phyloP scores from a whole-genome alignment of 2,113 vertebrate species.

The Gnathonemus longibarbis region DNA sequence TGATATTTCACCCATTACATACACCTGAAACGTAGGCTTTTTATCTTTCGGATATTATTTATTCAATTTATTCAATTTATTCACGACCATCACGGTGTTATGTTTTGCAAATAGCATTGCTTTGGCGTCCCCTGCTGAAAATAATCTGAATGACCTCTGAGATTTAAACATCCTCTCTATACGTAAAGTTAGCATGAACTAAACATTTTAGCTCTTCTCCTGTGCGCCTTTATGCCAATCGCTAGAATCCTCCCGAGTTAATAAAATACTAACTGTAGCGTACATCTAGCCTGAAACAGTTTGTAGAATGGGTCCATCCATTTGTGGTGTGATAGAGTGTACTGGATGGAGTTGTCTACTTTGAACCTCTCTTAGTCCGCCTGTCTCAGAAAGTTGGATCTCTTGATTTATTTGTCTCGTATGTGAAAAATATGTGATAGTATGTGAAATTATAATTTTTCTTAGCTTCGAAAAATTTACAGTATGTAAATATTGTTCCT shows the following conservation, averaged over 20 bases:
- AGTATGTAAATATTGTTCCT: too few relatives aligned
- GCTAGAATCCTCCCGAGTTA: neutral
- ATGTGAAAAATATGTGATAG: too few relatives aligned
- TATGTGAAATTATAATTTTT: too few relatives aligned
- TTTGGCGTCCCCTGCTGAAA: neutral
- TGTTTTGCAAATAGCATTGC: neutral
- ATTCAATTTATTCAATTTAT: neutral
- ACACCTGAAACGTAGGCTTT: neutral
- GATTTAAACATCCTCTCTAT: neutral
- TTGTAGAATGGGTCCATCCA: too few relatives aligned
- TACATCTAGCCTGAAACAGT: too few relatives aligned
- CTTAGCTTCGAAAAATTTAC: too few relatives aligned
- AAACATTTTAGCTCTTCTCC: neutral
- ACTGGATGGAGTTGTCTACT: too few relatives aligned
- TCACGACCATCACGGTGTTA: neutral
- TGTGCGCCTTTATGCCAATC: neutral
- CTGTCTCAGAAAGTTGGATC: too few relatives aligned
- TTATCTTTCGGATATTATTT: neutral
- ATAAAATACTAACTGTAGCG: neutral
- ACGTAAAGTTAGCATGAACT: neutral
- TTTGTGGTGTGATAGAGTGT: too few relatives aligned
- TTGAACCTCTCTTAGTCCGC: too few relatives aligned
- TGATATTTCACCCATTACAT: neutral
- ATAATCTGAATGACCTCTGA: neutral
- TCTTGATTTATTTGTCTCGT: too few relatives aligned